Conservation (phyloP, 2,888 invertebrate genomes). For the Osmoderma eremita region DNA sequence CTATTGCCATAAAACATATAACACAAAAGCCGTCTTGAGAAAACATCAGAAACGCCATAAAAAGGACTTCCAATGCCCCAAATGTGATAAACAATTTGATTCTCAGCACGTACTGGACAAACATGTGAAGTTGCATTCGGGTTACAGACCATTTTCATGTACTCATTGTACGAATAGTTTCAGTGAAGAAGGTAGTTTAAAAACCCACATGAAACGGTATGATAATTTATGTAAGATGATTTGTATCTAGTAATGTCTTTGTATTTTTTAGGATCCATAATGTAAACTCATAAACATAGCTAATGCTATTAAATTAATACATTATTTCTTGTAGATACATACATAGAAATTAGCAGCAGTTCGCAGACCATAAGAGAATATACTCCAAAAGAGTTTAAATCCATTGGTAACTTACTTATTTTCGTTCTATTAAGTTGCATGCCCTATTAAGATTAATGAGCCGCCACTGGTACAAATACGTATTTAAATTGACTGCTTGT, state of each 20-base stretch:
- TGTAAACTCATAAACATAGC: not conserved
- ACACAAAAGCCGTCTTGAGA: slow-evolving; percentile 57
- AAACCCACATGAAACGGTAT: slow-evolving; percentile 69
- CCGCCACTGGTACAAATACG: too few species aligned
- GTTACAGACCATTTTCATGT: slow-evolving; percentile 68
- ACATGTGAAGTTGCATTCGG: slow-evolving; percentile 70
- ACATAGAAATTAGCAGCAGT: too few species aligned
- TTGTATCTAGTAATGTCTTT: not conserved
- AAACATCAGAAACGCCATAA: slow-evolving; percentile 66
- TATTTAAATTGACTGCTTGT: slow-evolving; percentile 13
- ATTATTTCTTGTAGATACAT: too few species aligned
- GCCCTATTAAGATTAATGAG: too few species aligned
- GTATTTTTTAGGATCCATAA: slow-evolving; percentile 41
- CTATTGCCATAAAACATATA: slow-evolving; percentile 58
- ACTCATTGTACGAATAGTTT: slow-evolving; percentile 70
- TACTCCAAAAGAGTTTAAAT: too few species aligned
- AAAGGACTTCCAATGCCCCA: slow-evolving; percentile 68
- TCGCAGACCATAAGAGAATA: too few species aligned
- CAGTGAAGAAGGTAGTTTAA: slow-evolving; percentile 69
- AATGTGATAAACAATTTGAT: slow-evolving; percentile 70
- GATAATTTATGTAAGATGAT: not conserved
- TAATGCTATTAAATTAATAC: too few species aligned
- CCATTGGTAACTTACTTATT: too few species aligned
- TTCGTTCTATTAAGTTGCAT: too few species aligned
- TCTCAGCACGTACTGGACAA: slow-evolving; percentile 70